Base-by-base conservation (phyloP, 2,113 vertebrate species). In the Campylomormyrus tamandua region DNA sequence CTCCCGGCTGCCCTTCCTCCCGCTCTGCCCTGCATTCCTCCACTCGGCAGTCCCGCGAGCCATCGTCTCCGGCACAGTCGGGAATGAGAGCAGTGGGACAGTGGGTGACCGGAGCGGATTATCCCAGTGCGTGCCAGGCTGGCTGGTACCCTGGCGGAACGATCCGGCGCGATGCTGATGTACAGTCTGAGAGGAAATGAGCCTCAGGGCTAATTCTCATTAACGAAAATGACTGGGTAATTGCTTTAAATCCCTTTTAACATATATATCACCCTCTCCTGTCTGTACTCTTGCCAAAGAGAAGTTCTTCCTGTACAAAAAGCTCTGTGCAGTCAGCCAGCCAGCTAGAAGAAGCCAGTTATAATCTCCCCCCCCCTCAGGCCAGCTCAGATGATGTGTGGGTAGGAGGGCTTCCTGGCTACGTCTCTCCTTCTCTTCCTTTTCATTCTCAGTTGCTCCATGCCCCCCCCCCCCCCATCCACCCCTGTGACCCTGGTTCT, bases 301-400 rank as follows among this genome's bases (percentile, higher is more conserved):
- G 93, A 93, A 94, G 91, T 92, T 92, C 91, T 91, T 58, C 91
- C 92, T 89, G 93, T 94, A 93, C n/a, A 92, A 93, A 92, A 93
- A 91, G 90, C 83, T 83, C 91, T 92, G 92, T 92, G 90, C 46
- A 89, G 70, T 90, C 92, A 87, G 89, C 89, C 89, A 90, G 90
- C 91, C 87, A 56, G 90, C 87, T 88, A 92, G 90, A 92, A 91
- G 89, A 84, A 90, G 83, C 87, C 87, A 91, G 87, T 83, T 85
- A 87, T 94, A 95, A 94, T 94, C 93, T 94, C 48, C 50, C 10
- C 49, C 84, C 84, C 91, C 90, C 90, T 11, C 10, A 4, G 90
- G 90, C 77, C 89, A 70, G 91, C 90, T 87, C 90, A 42, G 35
- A 53, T 89, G 77, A 83, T 58, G 21, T 89, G 62, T 56, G 39